Conservation (phyloP, 2,113 vertebrate genomes). For the Perccottus glenii region DNA sequence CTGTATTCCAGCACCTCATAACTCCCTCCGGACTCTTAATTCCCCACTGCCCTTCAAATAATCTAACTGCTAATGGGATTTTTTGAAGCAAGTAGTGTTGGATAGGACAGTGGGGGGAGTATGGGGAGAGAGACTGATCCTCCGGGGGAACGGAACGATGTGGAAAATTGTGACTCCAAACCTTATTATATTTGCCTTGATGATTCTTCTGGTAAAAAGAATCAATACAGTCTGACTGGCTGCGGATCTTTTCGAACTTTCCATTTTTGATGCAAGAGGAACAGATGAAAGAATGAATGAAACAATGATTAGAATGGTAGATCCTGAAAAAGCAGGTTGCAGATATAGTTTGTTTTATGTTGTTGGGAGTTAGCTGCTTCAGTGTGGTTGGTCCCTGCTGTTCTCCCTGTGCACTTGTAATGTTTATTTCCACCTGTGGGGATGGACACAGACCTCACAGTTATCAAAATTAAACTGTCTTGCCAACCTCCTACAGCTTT, state of each 20-base stretch:
- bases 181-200: constrained; percentile 73
- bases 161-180: constrained; percentile 67
- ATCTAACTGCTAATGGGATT: constrained; percentile 23
- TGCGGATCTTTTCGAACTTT: constrained; percentile 82
- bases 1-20: not conserved
- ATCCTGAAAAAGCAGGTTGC: not conserved
- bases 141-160: constrained; percentile 46
- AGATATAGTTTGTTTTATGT: constrained; percentile 12
- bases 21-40: not conserved
- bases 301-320: not conserved
- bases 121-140: constrained; percentile 31
- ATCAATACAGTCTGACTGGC: constrained; percentile 87
- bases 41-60: constrained; percentile 1
- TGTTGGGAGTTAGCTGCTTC: constrained; percentile 6
- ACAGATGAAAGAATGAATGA: no score
- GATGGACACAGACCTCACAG: constrained; percentile 5
- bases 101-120: constrained; percentile 11
- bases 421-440: constrained; percentile 40
- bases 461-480: constrained; percentile 33
- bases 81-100: not conserved
- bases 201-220: constrained; percentile 74
- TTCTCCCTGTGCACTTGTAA: constrained; percentile 10
- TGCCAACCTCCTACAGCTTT: constrained; percentile 13
- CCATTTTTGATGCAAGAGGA: constrained; percentile 87
- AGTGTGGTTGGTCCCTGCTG: constrained; percentile 11